Conservation (phyloP, 2,797 vertebrate genomes). For the Poecile montanus region DNA sequence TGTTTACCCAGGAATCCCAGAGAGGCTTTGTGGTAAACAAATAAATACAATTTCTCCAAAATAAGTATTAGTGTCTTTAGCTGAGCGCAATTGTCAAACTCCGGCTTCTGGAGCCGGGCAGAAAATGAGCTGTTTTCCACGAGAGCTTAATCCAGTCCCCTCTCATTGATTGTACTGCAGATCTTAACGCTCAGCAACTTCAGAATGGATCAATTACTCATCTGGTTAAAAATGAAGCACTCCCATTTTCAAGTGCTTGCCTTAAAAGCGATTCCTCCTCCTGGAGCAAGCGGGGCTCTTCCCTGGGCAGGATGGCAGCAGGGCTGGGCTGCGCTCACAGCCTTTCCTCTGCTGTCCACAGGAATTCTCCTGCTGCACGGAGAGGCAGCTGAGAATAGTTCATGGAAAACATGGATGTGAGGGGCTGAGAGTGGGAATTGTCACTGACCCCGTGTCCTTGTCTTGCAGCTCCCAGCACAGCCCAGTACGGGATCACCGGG, state of each 20-base stretch:
- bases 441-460: slow-evolving; percentile 73
- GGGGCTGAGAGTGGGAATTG: neutral
- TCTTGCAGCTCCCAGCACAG: slow-evolving; percentile 94
- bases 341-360: fast-evolving
- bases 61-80: neutral
- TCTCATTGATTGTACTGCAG: neutral
- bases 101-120: neutral
- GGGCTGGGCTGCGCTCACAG: neutral
- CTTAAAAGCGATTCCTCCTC: neutral
- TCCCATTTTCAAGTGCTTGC: neutral
- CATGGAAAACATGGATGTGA: neutral
- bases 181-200: neutral
- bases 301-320: fast-evolving
- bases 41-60: neutral
- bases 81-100: neutral
- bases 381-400: neutral
- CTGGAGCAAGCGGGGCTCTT: neutral
- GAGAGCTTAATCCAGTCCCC: neutral
- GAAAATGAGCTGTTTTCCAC: neutral
- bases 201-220: neutral
- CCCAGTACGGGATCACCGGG: slow-evolving; percentile 93
- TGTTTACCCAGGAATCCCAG: neutral
- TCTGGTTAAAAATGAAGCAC: neutral
- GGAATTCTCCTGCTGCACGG: neutral
- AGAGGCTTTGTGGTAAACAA: neutral